phyloP scores from a whole-genome alignment of 2,888 invertebrate genomes.

The Chymomyza fuscimana region DNA sequence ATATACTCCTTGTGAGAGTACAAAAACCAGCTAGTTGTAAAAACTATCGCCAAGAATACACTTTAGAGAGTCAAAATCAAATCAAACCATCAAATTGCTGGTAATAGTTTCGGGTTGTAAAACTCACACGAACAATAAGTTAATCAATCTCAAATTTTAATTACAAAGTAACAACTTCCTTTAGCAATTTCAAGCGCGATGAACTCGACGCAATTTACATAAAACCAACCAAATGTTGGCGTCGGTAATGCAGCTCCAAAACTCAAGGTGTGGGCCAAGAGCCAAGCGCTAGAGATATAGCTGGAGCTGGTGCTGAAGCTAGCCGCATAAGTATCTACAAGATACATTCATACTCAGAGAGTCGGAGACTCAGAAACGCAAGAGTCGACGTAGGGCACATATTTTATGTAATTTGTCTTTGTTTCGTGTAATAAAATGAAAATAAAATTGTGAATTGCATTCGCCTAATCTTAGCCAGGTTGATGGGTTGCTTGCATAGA shows the following conservation, averaged over 20 bases:
- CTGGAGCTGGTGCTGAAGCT: no score
- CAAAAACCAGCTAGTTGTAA: neutral
- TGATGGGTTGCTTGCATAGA: constrained; percentile 2
- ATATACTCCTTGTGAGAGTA: neutral
- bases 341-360: constrained; percentile 36
- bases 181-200: constrained; percentile 73
- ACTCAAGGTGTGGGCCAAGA: constrained; percentile 61
- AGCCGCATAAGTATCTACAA: constrained; percentile 17
- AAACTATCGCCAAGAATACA: neutral
- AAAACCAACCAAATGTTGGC: constrained; percentile 48
- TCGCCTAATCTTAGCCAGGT: constrained; percentile 7
- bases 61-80: constrained; percentile 26
- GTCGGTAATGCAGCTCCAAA: constrained; percentile 38
- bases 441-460: constrained; percentile 73
- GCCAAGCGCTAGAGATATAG: no score
- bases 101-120: constrained; percentile 72
- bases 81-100: constrained; percentile 73
- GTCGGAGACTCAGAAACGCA: constrained; percentile 18
- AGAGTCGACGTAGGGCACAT: constrained; percentile 45
- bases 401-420: constrained; percentile 75
- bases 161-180: constrained; percentile 75
- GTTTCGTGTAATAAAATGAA: constrained; percentile 75
- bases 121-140: constrained; percentile 76
- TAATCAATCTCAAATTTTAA: constrained; percentile 75
- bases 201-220: constrained; percentile 69